phyloP scores from a whole-genome alignment of 2,888 invertebrate genomes.

The Branchellion lobata region DNA sequence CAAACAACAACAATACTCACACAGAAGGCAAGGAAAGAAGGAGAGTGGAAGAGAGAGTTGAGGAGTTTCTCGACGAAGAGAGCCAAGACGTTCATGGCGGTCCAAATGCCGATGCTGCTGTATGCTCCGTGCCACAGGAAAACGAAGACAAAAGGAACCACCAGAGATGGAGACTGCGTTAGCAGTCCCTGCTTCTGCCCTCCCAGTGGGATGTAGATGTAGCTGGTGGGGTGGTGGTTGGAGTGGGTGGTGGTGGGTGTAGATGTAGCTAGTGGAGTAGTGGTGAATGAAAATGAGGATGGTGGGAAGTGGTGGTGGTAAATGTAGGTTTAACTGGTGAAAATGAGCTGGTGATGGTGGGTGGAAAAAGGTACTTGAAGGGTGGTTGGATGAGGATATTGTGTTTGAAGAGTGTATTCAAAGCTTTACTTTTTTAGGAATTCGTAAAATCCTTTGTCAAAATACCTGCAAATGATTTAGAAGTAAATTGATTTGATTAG shows the following conservation, averaged over 20 bases:
- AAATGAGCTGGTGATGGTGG: too few species aligned
- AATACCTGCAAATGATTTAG: slow-evolving; percentile 9
- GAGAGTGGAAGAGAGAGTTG: background rate
- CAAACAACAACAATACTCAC: background rate
- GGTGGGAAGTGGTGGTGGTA: too few species aligned
- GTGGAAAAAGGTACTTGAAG: too few species aligned
- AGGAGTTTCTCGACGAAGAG: slow-evolving; percentile 7
- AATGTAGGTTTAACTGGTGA: too few species aligned
- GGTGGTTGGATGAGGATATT: too few species aligned
- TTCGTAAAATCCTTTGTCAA: slow-evolving; percentile 26
- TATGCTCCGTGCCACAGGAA: slow-evolving; percentile 21
- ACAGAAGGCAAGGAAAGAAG: background rate
- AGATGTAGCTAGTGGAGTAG: too few species aligned
- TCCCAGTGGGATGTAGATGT: slow-evolving; percentile 31
- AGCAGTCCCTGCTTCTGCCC: background rate
- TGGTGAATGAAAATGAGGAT: too few species aligned
- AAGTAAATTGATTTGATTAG: background rate
- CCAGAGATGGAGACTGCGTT: background rate
- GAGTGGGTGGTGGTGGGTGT: background rate
- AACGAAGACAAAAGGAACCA: slow-evolving; percentile 13
- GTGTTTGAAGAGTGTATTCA: too few species aligned
- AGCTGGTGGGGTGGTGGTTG: background rate
- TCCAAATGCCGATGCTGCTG: background rate
- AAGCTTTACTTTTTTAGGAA: slow-evolving; percentile 1
- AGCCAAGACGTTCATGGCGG: slow-evolving; percentile 3